Evolutionary conservation across 2,888 invertebrate species (phyloP).

Genomic region (Acrocera orbiculus): DNA sequence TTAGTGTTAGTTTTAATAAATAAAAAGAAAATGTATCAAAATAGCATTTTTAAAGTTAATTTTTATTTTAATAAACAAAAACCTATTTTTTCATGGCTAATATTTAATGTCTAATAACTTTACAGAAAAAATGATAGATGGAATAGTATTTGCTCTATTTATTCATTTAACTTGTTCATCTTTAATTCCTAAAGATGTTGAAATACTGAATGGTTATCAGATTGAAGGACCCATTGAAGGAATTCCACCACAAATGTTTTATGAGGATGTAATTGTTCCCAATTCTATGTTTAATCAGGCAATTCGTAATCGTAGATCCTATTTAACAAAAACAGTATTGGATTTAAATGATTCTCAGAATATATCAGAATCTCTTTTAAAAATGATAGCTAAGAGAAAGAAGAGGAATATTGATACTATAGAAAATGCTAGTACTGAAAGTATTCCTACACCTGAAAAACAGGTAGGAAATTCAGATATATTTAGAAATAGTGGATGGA

Average conservation of each 20-base stretch:
- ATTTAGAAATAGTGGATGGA: slow-evolving; percentile 41
- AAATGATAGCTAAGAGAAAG: slow-evolving; percentile 12
- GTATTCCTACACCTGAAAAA: slow-evolving; percentile 17
- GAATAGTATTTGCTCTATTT: no score
- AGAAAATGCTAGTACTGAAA: slow-evolving; percentile 1
- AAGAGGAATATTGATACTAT: slow-evolving; percentile 13
- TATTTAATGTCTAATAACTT: no score
- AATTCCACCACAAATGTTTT: slow-evolving; percentile 18
- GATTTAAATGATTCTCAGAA: no score
- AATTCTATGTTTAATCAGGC: slow-evolving; percentile 17
- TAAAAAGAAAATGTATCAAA: no score
- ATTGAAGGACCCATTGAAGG: slow-evolving; percentile 19
- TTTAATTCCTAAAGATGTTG: slow-evolving; percentile 23
- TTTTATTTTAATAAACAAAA: no score
- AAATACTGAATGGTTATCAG: slow-evolving; percentile 22
- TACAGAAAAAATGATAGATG: no score
- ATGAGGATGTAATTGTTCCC: slow-evolving; percentile 18
- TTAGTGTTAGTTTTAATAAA: no score
- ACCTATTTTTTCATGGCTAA: no score
- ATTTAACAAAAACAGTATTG: no score
- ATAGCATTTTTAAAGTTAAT: no score
- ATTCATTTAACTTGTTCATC: no score
- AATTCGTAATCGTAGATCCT: slow-evolving; percentile 21
- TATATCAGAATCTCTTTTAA: neutral
- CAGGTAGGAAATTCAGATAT: slow-evolving; percentile 16